phyloP scores from a whole-genome alignment of 30 jellyfish, hydroid and myxozoan genomes.

The Chironex yamaguchii region DNA sequence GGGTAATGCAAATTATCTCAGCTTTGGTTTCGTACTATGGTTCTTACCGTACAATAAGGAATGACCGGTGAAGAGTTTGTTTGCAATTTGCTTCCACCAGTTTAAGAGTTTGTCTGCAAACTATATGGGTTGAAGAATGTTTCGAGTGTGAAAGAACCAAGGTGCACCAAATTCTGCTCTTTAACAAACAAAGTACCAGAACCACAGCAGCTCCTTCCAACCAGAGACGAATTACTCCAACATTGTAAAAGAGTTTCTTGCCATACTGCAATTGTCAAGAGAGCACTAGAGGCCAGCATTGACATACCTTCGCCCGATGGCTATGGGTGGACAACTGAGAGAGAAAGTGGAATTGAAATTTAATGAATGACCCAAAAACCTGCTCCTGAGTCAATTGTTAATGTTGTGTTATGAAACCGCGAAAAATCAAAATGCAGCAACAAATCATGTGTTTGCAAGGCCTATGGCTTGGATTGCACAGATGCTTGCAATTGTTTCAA shows the following conservation, averaged over 20 bases:
- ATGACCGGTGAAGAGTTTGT: conserved; percentile 28
- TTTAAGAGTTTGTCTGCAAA: conserved; percentile 39
- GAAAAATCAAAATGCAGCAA: conserved; percentile 21
- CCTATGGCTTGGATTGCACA: conserved; percentile 45
- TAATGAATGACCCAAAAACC: conserved; percentile 46
- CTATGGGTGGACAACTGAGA: conserved; percentile 43
- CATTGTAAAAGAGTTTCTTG: conserved; percentile 49
- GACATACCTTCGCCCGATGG: conserved; percentile 68
- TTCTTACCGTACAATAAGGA: too few species aligned
- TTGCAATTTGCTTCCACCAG: conserved; percentile 3
- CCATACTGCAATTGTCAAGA: conserved; percentile 45
- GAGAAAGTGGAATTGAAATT: conserved; percentile 35
- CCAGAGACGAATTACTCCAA: conserved; percentile 46
- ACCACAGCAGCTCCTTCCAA: conserved; percentile 71
- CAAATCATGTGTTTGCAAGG: conserved; percentile 8
- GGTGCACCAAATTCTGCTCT: conserved; percentile 47
- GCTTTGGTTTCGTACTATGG: too few species aligned
- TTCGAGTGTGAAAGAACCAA: conserved; percentile 38
- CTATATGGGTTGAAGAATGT: conserved; percentile 33
- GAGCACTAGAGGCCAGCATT: conserved; percentile 29
- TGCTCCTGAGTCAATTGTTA: conserved; percentile 63
- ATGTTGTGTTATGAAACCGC: conserved; percentile 46
- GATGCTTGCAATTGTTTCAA: conserved; percentile 6
- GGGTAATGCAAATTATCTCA: too few species aligned
- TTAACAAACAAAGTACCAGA: conserved; percentile 50